These are phyloP conservation scores for Heliothis virescens DNA, from an alignment of 1,140 invertebrate genomes.

Conservation along the genomic window DNA sequence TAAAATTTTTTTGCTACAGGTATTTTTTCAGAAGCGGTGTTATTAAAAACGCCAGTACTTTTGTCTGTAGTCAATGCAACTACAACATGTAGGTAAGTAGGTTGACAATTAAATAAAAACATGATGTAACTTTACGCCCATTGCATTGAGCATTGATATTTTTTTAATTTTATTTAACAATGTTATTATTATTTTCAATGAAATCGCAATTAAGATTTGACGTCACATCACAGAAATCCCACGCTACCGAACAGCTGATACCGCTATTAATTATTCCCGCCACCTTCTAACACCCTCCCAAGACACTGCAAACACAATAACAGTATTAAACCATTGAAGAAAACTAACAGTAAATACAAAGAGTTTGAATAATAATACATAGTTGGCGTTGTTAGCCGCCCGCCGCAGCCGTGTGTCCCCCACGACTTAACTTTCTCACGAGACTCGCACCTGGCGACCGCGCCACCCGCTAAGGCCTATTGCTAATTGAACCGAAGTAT, in stretches of 20 bases:
- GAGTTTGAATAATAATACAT: constrained; percentile 17
- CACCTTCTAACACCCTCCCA: constrained; percentile 10
- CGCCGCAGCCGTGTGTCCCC: constrained; percentile 23
- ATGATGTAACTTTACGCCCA: no score
- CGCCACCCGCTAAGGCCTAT: constrained; percentile 10
- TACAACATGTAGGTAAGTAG: no score
- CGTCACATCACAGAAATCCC: no score
- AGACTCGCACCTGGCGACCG: background rate
- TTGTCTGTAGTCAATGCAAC: no score
- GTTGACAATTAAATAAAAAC: no score
- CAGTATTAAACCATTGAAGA: constrained; percentile 10
- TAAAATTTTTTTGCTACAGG: no score
- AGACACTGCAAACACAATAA: background rate
- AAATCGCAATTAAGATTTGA: background rate
- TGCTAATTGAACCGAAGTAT: constrained; percentile 23
- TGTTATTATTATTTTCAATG: background rate
- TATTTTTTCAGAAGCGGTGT: no score
- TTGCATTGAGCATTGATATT: no score
- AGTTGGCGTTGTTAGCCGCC: background rate
- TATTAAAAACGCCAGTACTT: no score
- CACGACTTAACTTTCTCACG: constrained; percentile 4
- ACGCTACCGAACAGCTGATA: background rate
- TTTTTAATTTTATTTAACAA: no score
- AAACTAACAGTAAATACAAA: constrained; percentile 9
- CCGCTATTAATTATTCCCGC: constrained; percentile 5